Evolutionary conservation across 2,888 invertebrate genomes (phyloP).

Genomic region (Habroteleia sp.): DNA sequence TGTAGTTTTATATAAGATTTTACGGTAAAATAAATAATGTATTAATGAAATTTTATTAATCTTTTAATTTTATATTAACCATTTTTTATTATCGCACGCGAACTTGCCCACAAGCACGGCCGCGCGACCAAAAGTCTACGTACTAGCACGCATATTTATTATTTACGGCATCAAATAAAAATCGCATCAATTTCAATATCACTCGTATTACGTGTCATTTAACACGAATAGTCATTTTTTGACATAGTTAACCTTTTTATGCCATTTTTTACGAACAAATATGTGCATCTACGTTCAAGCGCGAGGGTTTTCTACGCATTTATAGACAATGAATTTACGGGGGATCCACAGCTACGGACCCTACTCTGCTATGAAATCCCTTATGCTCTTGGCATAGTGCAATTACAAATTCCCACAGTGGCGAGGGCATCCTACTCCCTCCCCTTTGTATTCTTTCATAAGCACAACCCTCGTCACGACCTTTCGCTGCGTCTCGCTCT

Average conservation of each 20-base stretch:
- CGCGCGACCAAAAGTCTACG: too few relatives aligned
- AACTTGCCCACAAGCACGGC: too few relatives aligned
- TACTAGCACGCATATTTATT: too few relatives aligned
- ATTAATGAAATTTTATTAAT: too few relatives aligned
- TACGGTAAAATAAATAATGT: too few relatives aligned
- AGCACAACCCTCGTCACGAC: constrained; percentile 61
- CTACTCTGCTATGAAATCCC: constrained; percentile 57
- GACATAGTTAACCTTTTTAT: constrained; percentile 26
- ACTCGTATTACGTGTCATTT: constrained; percentile 26
- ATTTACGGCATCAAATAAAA: constrained; percentile 23
- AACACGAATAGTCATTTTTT: constrained; percentile 33
- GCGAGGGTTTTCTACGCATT: constrained; percentile 54
- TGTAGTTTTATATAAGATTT: too few relatives aligned
- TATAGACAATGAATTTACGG: constrained; percentile 66
- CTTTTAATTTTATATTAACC: too few relatives aligned
- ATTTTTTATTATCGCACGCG: too few relatives aligned
- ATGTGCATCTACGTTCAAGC: constrained; percentile 28
- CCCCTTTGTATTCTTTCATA: constrained; percentile 56
- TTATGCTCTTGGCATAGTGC: constrained; percentile 66
- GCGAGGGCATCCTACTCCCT: constrained; percentile 60
- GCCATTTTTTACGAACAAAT: constrained; percentile 20
- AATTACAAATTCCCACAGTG: constrained; percentile 77
- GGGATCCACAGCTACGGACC: constrained; percentile 35
- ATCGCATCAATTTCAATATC: constrained; percentile 22
- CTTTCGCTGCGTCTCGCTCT: constrained; percentile 45